Conservation (phyloP, 2,797 vertebrate genomes). For the Menidia menidia region DNA sequence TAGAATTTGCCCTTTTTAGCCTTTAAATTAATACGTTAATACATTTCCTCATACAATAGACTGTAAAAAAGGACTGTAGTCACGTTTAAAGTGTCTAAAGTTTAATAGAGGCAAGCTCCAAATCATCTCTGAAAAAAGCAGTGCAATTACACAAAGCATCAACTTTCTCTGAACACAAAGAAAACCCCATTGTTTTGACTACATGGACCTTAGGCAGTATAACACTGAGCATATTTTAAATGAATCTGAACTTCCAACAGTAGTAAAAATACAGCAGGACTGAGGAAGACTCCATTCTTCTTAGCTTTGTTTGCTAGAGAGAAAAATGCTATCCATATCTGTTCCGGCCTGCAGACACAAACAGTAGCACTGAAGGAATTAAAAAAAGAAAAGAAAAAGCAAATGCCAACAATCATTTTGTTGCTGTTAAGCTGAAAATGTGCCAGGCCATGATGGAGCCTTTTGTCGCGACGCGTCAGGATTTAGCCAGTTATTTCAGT, state of each 20-base stretch:
- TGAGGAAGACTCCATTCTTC: conserved; percentile 28
- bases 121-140: background rate
- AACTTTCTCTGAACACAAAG: background rate
- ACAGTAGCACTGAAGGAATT: conserved; percentile 16
- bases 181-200: no score
- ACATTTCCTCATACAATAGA: no score
- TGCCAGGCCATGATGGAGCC: conserved; percentile 42
- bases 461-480: conserved; percentile 28
- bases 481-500: conserved; percentile 49
- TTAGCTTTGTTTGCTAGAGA: conserved; percentile 32
- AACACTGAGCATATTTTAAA: no score
- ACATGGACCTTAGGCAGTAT: background rate
- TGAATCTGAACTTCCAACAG: background rate
- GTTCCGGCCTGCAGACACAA: conserved; percentile 30
- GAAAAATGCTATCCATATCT: conserved; percentile 36
- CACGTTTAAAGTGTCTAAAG: no score
- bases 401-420: conserved; percentile 52
- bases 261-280: conserved; percentile 12
- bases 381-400: conserved; percentile 12
- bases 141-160: background rate
- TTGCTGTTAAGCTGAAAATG: conserved; percentile 39
- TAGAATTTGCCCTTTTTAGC: background rate
- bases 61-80: no score
- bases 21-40: background rate
- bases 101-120: no score